Percentiles rank a stretch among this genome's conserved stretches.
Evolutionary conservation across 2,113 vertebrate species (phyloP).

Genomic region (Melanerpes formicivorus): DNA sequence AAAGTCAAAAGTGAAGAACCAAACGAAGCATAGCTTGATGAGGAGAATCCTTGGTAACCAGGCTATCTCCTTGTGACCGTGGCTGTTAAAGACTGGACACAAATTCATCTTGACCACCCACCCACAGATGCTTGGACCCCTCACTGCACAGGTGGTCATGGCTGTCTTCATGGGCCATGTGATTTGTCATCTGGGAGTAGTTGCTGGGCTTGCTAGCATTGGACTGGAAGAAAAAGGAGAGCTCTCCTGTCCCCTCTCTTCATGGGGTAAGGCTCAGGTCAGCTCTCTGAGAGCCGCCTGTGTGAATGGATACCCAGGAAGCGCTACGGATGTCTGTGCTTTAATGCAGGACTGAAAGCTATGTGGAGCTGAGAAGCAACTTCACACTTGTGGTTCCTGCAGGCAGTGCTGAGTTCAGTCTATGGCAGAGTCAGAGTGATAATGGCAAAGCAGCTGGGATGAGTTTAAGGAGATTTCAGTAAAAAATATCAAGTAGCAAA

Average conservation of each 20-base stretch:
- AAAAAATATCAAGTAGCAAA: neutral
- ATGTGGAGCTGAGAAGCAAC: neutral
- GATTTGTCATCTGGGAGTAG: neutral
- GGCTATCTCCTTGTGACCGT: neutral
- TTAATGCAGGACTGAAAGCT: neutral
- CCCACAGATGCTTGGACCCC: neutral
- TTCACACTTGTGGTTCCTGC: neutral
- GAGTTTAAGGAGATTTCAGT: neutral
- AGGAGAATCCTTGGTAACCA: neutral
- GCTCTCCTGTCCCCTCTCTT: neutral
- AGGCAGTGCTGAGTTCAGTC: neutral
- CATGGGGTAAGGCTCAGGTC: neutral
- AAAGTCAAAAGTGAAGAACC: neutral
- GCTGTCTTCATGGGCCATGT: neutral
- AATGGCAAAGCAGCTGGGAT: neutral
- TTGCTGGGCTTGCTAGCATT: neutral
- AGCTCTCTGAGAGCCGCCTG: neutral
- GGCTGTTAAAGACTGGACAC: neutral
- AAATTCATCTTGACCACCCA: fast-evolving
- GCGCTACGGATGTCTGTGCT: neutral
- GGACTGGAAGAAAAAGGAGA: neutral
- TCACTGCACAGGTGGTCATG: neutral
- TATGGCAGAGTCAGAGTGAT: neutral
- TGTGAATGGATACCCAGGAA: neutral
- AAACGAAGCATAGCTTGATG: neutral